phyloP scores from a whole-genome alignment of 2,113 vertebrate genomes.

The Hippocampus abdominalis region DNA sequence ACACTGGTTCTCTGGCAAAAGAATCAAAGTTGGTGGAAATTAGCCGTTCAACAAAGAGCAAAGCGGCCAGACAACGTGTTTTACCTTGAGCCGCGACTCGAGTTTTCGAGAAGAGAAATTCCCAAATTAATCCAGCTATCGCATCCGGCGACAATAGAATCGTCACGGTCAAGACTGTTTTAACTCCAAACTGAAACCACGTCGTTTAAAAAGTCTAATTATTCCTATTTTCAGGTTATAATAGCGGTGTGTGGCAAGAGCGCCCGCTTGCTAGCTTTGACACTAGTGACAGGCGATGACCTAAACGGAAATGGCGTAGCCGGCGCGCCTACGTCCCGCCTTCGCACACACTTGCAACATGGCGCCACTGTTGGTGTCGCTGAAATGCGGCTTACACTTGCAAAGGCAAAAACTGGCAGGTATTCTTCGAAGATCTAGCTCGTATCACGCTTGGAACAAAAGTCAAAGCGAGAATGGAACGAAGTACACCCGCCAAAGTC shows the following conservation, averaged over 20 bases:
- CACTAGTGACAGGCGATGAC: slow-evolving; percentile 20
- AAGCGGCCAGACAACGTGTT: slow-evolving; percentile 46
- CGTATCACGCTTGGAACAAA: slow-evolving; percentile 53
- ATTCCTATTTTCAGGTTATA: background rate
- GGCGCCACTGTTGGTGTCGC: slow-evolving; percentile 66
- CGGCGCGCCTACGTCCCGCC: slow-evolving; percentile 22
- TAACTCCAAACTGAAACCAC: no score
- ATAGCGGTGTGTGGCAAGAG: background rate
- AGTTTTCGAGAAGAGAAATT: background rate
- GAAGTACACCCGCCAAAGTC: slow-evolving; percentile 24
- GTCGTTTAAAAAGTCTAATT: slow-evolving; percentile 10
- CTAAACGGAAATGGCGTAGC: slow-evolving; percentile 48
- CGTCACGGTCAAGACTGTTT: background rate
- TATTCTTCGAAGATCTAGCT: slow-evolving; percentile 62
- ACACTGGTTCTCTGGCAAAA: background rate
- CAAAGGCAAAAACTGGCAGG: slow-evolving; percentile 63
- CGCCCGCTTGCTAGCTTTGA: slow-evolving; percentile 35
- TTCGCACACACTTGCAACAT: slow-evolving; percentile 57
- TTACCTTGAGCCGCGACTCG: slow-evolving; percentile 21
- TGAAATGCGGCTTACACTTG: slow-evolving; percentile 62
- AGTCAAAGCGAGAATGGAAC: slow-evolving; percentile 6
- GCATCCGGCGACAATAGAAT: no score
- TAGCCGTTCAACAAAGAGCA: slow-evolving; percentile 26
- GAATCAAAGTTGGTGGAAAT: slow-evolving; percentile 3
- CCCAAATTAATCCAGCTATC: background rate